phyloP scores from a whole-genome alignment of 2,113 vertebrate genomes.

The Antennarius striatus region DNA sequence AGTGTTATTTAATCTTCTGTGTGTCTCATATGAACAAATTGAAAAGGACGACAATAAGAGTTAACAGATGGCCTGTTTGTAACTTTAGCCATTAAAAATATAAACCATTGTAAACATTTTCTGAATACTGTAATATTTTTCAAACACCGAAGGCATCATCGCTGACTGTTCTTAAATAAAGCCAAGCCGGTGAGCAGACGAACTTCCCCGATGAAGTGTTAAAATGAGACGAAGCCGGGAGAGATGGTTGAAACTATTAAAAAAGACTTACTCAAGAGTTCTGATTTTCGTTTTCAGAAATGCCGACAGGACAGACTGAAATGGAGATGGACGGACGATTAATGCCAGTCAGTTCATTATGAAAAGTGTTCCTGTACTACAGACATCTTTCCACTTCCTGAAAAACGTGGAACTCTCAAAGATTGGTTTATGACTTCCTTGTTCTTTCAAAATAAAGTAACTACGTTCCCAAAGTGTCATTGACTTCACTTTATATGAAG shows the following conservation, averaged over 20 bases:
- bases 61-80: not conserved
- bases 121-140: not conserved
- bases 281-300: not conserved
- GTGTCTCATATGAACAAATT: too few species aligned
- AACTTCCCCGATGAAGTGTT: not conserved
- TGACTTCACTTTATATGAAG: accelerated
- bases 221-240: not conserved
- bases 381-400: conserved; percentile 61
- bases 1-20: too few species aligned
- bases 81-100: not conserved
- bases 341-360: conserved; percentile 15
- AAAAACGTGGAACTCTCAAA: conserved; percentile 52
- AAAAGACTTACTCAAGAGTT: conserved; percentile 35
- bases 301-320: not conserved
- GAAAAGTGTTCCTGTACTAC: conserved; percentile 14
- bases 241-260: not conserved
- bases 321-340: not conserved
- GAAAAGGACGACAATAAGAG: too few species aligned
- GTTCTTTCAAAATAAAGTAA: conserved; percentile 47
- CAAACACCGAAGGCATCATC: not conserved
- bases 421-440: not conserved
- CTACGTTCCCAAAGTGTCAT: accelerated
- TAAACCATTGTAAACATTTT: not conserved
- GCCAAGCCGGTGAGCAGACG: too few species aligned
- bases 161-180: too few species aligned